Evolutionary conservation across 2,113 vertebrate genomes (phyloP), one percentile per base, ranked within the genome.

Genomic region (Danionella cerebrum): DNA sequence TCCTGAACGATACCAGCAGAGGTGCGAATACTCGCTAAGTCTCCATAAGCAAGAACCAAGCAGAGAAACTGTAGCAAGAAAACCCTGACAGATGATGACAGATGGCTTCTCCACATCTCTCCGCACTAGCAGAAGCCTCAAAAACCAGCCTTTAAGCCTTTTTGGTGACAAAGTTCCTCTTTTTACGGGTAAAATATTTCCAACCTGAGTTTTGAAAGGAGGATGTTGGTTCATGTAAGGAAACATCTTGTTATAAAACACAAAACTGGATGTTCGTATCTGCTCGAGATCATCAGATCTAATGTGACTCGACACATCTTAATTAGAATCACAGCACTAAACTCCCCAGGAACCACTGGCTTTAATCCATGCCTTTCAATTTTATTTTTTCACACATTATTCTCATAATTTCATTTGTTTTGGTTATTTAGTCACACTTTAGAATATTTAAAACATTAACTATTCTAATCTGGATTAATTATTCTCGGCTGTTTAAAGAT

Each of bases 51-150:
- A n/a, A n/a, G n/a, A n/a, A 82, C 80, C 78, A 78, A 83, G 72
- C 82, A 80, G 78, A 84, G 79, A n/a, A n/a, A n/a, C n/a, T n/a
- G n/a, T n/a, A n/a, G n/a, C n/a, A n/a, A n/a, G n/a, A n/a, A n/a
- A n/a, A n/a, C n/a, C n/a, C n/a, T n/a, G 79, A 82, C 82, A 85
- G 86, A 83, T 70, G 82, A 83, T 84, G 83, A 84, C 88, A 88
- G 86, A 89, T 87, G 88, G 84, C 78, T 78, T 76, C 80, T 79
- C 73, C 80, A 82, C 85, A 79, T 82, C 82, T n/a, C n/a, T n/a
- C n/a, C 78, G 79, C 70, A 77, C 82, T 74, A 80, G 76, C 78
- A 73, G 80, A n/a, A n/a, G n/a, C n/a, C n/a, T n/a, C n/a, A n/a
- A 81, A 77, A 80, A 83, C 75, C 79, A 79, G 77, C 77, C 77